A percentile compares a stretch with the other conserved stretches of the same genome.
These are phyloP conservation scores for Pituophis catenifer DNA, from an alignment of 2,113 vertebrate genomes.

Conservation along the genomic window DNA sequence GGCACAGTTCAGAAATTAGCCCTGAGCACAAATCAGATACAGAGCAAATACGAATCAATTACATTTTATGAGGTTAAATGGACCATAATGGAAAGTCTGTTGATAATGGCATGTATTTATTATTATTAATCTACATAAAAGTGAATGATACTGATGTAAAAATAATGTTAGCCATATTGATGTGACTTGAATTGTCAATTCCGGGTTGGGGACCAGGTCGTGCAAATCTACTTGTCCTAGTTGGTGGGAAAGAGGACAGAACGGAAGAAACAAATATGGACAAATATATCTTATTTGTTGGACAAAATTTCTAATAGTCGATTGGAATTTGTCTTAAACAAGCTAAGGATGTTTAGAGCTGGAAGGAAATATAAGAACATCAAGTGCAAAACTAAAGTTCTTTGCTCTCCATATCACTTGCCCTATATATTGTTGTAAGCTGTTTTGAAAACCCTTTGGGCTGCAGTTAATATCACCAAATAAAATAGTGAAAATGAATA, in stretches of 20 bases:
- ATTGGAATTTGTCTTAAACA: neutral
- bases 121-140: constrained; percentile 70
- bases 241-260: neutral
- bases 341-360: constrained; percentile 8
- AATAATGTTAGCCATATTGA: constrained; percentile 50
- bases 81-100: constrained; percentile 66
- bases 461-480: neutral
- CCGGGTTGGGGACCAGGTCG: constrained; percentile 27
- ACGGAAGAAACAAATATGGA: neutral
- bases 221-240: neutral
- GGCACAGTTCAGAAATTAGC: constrained; percentile 47
- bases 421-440: neutral
- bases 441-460: neutral
- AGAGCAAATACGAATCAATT: constrained; percentile 71
- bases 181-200: constrained; percentile 45
- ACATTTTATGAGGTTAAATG: constrained; percentile 68
- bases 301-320: neutral
- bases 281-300: neutral
- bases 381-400: neutral
- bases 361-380: neutral
- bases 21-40: constrained; percentile 59
- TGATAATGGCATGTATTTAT: constrained; percentile 68
- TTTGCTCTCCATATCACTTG: neutral
- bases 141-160: constrained; percentile 65
- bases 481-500: neutral